Conservation (phyloP, 2,888 invertebrate species). For the Fragum sueziense region DNA sequence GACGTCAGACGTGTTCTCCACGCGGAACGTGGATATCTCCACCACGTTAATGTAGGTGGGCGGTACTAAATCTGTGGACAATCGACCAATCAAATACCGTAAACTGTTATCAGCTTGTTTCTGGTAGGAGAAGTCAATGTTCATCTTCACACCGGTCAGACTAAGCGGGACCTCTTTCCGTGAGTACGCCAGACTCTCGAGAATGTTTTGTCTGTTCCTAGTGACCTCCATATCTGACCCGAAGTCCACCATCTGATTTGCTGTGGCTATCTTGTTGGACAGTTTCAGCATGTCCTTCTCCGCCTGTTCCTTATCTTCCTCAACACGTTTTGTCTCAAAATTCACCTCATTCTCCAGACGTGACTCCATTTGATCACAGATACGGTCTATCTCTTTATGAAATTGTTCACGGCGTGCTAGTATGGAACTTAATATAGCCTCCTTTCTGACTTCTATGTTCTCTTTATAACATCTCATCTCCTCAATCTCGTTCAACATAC, state of each 20-base stretch:
- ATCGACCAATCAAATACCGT: slow-evolving; percentile 53
- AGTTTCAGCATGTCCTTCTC: slow-evolving; percentile 54
- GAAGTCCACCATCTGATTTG: slow-evolving; percentile 63
- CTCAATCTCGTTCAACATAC: slow-evolving; percentile 58
- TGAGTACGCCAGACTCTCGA: slow-evolving; percentile 41
- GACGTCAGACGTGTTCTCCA: slow-evolving; percentile 58
- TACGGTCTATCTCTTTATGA: slow-evolving; percentile 44
- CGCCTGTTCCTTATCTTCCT: slow-evolving; percentile 46
- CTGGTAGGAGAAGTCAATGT: slow-evolving; percentile 49
- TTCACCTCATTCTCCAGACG: slow-evolving; percentile 43
- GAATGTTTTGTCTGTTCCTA: slow-evolving; percentile 34
- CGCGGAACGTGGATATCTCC: slow-evolving; percentile 61
- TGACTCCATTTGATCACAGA: slow-evolving; percentile 46
- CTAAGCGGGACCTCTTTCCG: slow-evolving; percentile 51
- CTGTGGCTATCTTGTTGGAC: slow-evolving; percentile 57
- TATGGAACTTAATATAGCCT: slow-evolving; percentile 27
- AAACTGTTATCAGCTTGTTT: slow-evolving; percentile 57
- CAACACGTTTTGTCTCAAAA: slow-evolving; percentile 40
- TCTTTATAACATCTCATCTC: slow-evolving; percentile 50
- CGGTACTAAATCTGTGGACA: slow-evolving; percentile 55
- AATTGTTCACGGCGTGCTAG: slow-evolving; percentile 41
- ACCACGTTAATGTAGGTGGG: slow-evolving; percentile 56
- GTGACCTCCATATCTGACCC: slow-evolving; percentile 63
- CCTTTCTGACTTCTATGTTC: slow-evolving; percentile 29
- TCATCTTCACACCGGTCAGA: slow-evolving; percentile 46